Conservation (phyloP, 2,113 vertebrate species). For the Capreolus pygargus region DNA sequence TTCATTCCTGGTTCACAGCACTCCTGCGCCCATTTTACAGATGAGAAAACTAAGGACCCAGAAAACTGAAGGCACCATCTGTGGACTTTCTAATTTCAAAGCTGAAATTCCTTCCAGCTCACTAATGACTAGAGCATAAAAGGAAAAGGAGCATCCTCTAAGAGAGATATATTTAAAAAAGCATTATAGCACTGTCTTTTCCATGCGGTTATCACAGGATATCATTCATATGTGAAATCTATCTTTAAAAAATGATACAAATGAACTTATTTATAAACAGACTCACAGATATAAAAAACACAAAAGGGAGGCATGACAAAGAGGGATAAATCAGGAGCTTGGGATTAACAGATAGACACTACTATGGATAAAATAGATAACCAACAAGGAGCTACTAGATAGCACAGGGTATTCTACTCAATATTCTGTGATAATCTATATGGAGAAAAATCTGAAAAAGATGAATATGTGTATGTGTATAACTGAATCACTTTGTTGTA, state of each 20-base stretch:
- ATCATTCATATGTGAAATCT: not conserved
- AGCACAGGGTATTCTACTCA: not conserved
- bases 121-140: not conserved
- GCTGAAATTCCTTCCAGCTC: not conserved
- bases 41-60: not conserved
- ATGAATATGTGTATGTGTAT: not conserved
- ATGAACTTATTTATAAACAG: not conserved
- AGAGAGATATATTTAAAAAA: not conserved
- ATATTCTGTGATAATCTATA: not conserved
- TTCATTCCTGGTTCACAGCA: not conserved
- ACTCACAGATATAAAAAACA: not conserved
- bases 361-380: not conserved
- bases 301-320: not conserved
- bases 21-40: not conserved
- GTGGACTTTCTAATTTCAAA: not conserved
- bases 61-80: not conserved
- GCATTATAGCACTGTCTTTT: not conserved
- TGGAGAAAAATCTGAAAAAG: not conserved
- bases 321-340: not conserved
- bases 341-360: not conserved
- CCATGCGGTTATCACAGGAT: not conserved
- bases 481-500: not conserved
- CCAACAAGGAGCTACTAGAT: not conserved
- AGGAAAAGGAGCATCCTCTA: not conserved
- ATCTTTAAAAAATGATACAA: not conserved